Base-by-base conservation (phyloP, 2,888 invertebrate genomes). In the Watsonalla binaria region DNA sequence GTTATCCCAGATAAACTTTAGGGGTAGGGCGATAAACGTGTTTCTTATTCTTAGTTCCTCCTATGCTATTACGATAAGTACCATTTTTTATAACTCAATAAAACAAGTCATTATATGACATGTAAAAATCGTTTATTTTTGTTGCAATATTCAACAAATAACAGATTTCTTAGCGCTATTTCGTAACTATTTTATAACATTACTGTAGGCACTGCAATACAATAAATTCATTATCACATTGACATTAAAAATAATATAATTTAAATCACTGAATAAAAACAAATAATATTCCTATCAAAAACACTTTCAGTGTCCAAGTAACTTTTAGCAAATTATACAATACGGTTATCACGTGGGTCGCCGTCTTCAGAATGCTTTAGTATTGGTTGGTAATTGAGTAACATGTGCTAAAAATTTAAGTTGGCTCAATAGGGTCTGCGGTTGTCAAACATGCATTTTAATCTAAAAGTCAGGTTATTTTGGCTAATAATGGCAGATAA, bases 111-210 rank as follows among this genome's bases (percentile, higher is more conserved):
- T 11, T 53, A 56, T 58, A 58, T 62, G 65, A 74, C 76, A 76
- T 68, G 73, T 75, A 78, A 48, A 48, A 78, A 74, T 80, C 78
- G 68, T 80, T 74, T 78, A 81, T 76, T 84, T 73, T 69, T 70
- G 72, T 78, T 77, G 74, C 69, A 72, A 71, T 73, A 74, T 71
- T 68, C 67, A 76, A 73, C 74, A 77, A 80, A 77, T 76, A 80
- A 84, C 75, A 77, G 70, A 75, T 73, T 24, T 72, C 74, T 76
- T 73, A 76, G 64, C 66, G 65, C 65, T 75, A 70, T 69, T 69
- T 64, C 49, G 62, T 65, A 67, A 66, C 68, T 67, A 64, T 62
- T 65, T 65, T 72, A 74, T 68, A 58, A 64, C 73, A 76, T 73
- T 80, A 79, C 75, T 75, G 70, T 68, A 73, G 65, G 71, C 68